A percentile compares a stretch with the other conserved stretches of the same genome.
phyloP scores from a whole-genome alignment of 1,140 invertebrate genomes.

The Philopotamus ludificatus region DNA sequence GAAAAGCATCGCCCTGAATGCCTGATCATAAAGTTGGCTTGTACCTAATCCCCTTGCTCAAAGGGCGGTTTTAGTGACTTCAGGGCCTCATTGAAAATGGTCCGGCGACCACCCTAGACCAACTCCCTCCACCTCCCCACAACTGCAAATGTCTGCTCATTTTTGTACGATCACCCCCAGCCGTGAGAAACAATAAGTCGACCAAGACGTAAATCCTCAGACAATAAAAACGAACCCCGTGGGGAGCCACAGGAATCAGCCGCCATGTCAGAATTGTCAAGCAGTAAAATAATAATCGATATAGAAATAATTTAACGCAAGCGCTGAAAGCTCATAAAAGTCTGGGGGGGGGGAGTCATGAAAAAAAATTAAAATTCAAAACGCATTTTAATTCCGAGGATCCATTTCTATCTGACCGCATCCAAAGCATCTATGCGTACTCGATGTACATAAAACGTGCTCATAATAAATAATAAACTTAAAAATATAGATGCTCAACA shows the following conservation, averaged over 20 bases:
- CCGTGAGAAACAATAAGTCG: constrained; percentile 37
- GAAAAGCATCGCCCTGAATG: constrained; percentile 16
- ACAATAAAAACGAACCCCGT: constrained; percentile 33
- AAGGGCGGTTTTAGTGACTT: constrained; percentile 9
- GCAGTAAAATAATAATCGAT: no score
- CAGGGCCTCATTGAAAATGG: neutral
- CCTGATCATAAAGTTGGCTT: constrained; percentile 24
- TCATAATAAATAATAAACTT: no score
- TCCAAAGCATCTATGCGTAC: no score
- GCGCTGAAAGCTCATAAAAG: no score
- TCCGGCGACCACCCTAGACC: neutral
- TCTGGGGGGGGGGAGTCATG: no score
- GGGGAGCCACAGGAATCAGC: no score
- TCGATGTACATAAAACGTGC: no score
- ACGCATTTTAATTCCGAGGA: constrained; percentile 33
- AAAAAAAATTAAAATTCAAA: constrained; percentile 41
- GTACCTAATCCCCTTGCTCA: constrained; percentile 9
- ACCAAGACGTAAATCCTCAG: constrained; percentile 33
- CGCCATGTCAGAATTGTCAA: no score
- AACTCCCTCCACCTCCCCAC: neutral
- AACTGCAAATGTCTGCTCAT: constrained; percentile 33
- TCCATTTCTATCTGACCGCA: constrained; percentile 19
- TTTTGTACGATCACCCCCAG: constrained; percentile 32
- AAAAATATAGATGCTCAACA: no score
- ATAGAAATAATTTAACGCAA: neutral